Percentiles rank a stretch among this genome's conserved stretches.
These are phyloP conservation scores for Periplaneta americana DNA, from an alignment of 1,140 invertebrate genomes.

Conservation along the genomic window DNA sequence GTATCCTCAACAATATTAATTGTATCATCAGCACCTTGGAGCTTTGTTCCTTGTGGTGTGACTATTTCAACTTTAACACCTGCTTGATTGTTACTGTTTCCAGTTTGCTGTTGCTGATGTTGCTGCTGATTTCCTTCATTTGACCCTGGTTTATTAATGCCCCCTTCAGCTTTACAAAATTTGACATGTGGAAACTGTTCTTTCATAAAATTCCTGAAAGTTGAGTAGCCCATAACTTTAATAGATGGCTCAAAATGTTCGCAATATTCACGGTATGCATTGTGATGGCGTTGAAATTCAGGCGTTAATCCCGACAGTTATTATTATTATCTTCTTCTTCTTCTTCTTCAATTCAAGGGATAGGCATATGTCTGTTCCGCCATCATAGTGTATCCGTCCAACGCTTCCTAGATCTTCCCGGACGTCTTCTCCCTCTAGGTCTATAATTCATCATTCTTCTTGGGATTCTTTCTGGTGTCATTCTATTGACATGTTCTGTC, in stretches of 20 bases:
- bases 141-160: conserved; percentile 21
- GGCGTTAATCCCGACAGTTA: no score
- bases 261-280: conserved; percentile 65
- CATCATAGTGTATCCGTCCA: no score
- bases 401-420: no score
- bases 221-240: conserved; percentile 73
- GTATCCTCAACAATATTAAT: neutral
- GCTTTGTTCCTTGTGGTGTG: neutral
- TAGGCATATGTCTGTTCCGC: no score
- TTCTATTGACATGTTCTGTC: no score
- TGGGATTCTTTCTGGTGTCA: no score
- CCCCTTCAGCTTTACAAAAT: conserved; percentile 49
- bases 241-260: conserved; percentile 43
- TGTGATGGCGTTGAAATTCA: no score
- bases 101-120: neutral
- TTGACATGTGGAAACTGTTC: conserved; percentile 73
- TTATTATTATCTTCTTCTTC: no score
- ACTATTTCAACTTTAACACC: neutral
- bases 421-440: no score
- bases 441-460: no score
- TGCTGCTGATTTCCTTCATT: conserved; percentile 40
- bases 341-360: no score
- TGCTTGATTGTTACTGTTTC: neutral
- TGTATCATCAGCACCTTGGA: neutral
- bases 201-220: conserved; percentile 73